Evolutionary conservation across 2,113 vertebrate genomes (phyloP).

Genomic region (Raphicerus campestris): DNA sequence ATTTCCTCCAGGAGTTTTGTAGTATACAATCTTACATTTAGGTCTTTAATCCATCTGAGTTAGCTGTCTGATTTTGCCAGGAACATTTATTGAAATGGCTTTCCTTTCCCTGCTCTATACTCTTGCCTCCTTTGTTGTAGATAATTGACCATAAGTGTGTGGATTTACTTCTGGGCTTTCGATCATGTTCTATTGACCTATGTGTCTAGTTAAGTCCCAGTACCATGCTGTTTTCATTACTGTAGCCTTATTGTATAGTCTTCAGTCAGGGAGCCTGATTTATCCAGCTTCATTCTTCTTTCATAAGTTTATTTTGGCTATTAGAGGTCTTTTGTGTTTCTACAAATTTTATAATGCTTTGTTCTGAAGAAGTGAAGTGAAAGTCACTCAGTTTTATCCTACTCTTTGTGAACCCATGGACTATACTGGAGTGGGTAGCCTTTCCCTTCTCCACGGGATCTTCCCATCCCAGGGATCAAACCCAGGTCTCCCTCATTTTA

Average conservation of each 20-base stretch:
- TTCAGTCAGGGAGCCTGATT: neutral
- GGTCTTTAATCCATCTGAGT: neutral
- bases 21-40: neutral
- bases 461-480: neutral
- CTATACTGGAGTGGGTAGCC: neutral
- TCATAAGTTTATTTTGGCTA: neutral
- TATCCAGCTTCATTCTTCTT: neutral
- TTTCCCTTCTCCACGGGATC: neutral
- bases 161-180: neutral
- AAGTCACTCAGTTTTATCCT: neutral
- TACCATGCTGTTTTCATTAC: neutral
- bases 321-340: neutral
- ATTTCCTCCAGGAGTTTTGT: neutral
- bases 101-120: neutral
- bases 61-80: neutral
- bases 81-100: neutral
- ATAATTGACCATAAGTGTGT: neutral
- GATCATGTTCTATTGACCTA: neutral
- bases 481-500: neutral
- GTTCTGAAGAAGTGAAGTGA: neutral
- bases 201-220: neutral
- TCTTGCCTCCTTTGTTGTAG: neutral
- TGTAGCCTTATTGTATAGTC: neutral
- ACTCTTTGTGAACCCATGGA: neutral
- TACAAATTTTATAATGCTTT: neutral